Percentiles rank a stretch among this genome's conserved stretches.
phyloP scores from a whole-genome alignment of 64 coral and sea anemone species.

The Montipora efflorescens region DNA sequence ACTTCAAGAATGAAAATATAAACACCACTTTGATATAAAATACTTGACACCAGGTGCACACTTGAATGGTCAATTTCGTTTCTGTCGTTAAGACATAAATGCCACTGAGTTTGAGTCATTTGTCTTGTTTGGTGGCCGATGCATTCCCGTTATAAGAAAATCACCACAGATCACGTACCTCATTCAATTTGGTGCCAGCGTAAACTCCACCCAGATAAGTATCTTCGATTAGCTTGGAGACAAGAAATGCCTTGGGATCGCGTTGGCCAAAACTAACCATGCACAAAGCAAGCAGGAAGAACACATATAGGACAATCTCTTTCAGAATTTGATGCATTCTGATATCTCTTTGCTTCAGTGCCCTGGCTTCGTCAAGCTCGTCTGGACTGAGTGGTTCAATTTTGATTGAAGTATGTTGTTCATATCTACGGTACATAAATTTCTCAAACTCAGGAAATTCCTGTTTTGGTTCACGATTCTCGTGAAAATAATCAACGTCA shows the following conservation, averaged over 20 bases:
- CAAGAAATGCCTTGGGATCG: conserved; percentile 62
- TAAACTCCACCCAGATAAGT: conserved; percentile 65
- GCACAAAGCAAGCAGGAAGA: conserved; percentile 60
- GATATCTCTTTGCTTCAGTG: conserved; percentile 37
- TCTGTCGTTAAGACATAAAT: too few species aligned
- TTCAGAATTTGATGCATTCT: conserved; percentile 39
- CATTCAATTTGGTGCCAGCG: conserved; percentile 10
- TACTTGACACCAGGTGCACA: too few species aligned
- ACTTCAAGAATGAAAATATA: too few species aligned
- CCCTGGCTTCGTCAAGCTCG: conserved; percentile 49
- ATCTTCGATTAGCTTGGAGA: conserved; percentile 62
- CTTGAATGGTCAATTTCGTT: too few species aligned
- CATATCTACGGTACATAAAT: not conserved
- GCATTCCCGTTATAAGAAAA: not conserved
- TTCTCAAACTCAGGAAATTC: not conserved
- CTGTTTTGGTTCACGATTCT: not conserved
- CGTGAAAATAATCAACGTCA: not conserved
- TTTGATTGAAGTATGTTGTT: not conserved
- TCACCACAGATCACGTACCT: conserved; percentile 34
- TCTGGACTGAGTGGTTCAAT: conserved; percentile 14
- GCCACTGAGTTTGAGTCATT: too few species aligned
- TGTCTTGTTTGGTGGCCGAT: too few species aligned
- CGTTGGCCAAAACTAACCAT: conserved; percentile 65
- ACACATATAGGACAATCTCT: conserved; percentile 56
- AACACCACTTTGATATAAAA: too few species aligned